A percentile compares a stretch with the other conserved stretches of the same genome.
These are phyloP conservation scores for Caenorhabditis panamensis DNA, from an alignment of 2,888 invertebrate genomes.

Conservation along the genomic window DNA sequence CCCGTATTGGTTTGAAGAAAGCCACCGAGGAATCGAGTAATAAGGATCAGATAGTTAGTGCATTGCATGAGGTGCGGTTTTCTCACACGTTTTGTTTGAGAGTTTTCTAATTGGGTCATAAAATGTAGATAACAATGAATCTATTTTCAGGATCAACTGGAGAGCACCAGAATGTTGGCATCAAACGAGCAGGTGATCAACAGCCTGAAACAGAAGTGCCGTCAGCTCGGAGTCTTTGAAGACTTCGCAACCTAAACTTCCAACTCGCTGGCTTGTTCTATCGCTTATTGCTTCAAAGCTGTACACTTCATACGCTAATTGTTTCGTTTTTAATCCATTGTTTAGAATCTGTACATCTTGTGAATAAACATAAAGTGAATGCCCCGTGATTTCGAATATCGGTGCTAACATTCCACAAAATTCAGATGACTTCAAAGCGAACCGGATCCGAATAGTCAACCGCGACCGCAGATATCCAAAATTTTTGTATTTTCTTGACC, in stretches of 20 bases:
- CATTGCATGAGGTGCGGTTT: conserved; percentile 61
- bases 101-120: not conserved
- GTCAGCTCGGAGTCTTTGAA: conserved; percentile 20
- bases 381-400: not conserved
- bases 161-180: conserved; percentile 62
- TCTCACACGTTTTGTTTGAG: not conserved
- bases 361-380: conserved; percentile 19
- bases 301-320: conserved; percentile 30
- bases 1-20: conserved; percentile 14
- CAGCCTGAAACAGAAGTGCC: conserved; percentile 50
- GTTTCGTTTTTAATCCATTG: conserved; percentile 7
- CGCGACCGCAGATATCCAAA: too few species aligned
- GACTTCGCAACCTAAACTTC: conserved; percentile 29
- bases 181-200: conserved; percentile 49
- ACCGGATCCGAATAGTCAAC: too few species aligned
- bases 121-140: not conserved
- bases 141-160: conserved; percentile 63
- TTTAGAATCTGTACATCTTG: conserved; percentile 25
- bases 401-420: too few species aligned
- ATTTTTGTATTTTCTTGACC: too few species aligned
- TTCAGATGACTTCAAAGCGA: too few species aligned
- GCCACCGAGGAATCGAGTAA: conserved; percentile 51
- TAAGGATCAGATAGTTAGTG: conserved; percentile 58
- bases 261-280: not conserved
- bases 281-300: conserved; percentile 18